These are phyloP conservation scores for Lepisosteus osseus DNA, from an alignment of 2,113 vertebrate species.

Conservation along the genomic window DNA sequence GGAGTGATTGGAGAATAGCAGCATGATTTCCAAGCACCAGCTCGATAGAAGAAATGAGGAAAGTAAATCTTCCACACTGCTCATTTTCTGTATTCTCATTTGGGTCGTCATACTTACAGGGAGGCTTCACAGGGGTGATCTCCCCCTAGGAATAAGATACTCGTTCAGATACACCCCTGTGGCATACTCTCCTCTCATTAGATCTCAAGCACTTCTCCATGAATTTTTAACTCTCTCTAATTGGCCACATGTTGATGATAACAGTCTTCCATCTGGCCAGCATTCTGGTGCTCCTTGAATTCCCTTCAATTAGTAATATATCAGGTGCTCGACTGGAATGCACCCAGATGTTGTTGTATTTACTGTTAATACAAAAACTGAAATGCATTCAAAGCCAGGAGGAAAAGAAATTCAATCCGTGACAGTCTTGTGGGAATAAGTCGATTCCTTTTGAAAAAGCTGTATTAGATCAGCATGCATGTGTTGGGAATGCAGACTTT, in stretches of 20 bases:
- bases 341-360: slow-evolving; percentile 1
- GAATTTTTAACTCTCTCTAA: slow-evolving; percentile 25
- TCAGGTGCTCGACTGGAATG: slow-evolving; percentile 1
- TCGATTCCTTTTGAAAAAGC: not conserved
- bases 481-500: not conserved
- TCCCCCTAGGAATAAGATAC: not conserved
- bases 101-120: not conserved
- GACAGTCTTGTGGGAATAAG: not conserved
- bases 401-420: not conserved
- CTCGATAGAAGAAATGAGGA: too few species aligned
- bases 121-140: not conserved
- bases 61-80: too few species aligned
- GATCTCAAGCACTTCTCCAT: slow-evolving; percentile 21
- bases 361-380: not conserved
- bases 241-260: slow-evolving; percentile 37
- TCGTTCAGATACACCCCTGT: not conserved
- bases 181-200: slow-evolving; percentile 15
- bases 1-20: too few species aligned
- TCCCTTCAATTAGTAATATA: not conserved
- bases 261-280: slow-evolving; percentile 30
- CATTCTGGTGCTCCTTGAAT: slow-evolving; percentile 20
- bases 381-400: not conserved
- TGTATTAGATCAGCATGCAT: not conserved
- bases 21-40: too few species aligned
- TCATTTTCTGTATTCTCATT: not conserved